Evolutionary conservation across 1,140 invertebrate species (phyloP).

Genomic region (Philopotamus ludificatus): DNA sequence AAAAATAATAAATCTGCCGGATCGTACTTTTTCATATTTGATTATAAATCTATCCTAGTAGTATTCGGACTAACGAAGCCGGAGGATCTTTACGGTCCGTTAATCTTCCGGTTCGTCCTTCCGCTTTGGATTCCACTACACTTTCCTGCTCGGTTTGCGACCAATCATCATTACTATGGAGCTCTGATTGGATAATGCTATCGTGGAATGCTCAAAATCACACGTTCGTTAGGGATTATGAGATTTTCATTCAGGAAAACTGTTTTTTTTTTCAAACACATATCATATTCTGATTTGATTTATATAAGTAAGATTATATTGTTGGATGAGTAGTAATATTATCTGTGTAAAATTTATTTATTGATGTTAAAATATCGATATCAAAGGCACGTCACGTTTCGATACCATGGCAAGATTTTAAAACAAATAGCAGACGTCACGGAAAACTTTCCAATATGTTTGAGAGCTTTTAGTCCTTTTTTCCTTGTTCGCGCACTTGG

Average conservation of each 20-base stretch:
- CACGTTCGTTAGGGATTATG: not conserved
- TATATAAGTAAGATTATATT: no score
- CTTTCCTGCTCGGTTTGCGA: not conserved
- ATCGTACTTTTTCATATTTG: no score
- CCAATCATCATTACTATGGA: conserved; percentile 17
- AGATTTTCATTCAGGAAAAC: no score
- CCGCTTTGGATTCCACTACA: not conserved
- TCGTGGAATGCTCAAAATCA: not conserved
- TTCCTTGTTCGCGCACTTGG: conserved; percentile 31
- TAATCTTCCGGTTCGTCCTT: conserved; percentile 7
- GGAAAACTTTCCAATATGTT: conserved; percentile 39
- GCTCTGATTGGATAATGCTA: conserved; percentile 9
- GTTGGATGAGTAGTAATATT: no score
- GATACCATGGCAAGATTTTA: conserved; percentile 33
- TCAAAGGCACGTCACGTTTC: conserved; percentile 37
- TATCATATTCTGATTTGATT: no score
- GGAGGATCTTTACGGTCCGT: conserved; percentile 24
- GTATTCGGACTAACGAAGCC: conserved; percentile 20
- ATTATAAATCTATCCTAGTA: conserved; percentile 7
- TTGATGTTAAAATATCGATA: no score
- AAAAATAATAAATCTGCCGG: no score
- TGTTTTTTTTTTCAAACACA: no score
- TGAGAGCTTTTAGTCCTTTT: conserved; percentile 35
- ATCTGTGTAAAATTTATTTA: no score
- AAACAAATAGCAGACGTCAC: conserved; percentile 39